These are phyloP conservation scores for Clitarchus hookeri DNA, from an alignment of 2,888 invertebrate species.

Conservation along the genomic window DNA sequence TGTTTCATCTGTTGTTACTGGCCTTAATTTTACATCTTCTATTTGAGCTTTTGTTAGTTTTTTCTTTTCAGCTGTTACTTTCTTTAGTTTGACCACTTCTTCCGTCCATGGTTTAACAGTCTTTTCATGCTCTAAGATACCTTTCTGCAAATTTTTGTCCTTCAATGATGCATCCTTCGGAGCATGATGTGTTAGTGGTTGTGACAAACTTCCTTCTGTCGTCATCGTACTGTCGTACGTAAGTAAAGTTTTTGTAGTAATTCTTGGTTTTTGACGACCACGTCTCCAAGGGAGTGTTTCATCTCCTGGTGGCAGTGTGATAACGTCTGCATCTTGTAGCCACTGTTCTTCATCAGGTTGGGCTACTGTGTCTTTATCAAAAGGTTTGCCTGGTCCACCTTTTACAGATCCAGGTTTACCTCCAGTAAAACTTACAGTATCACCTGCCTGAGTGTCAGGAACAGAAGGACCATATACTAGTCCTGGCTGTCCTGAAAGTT, in stretches of 20 bases:
- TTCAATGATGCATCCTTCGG: slow-evolving; percentile 30
- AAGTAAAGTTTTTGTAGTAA: slow-evolving; percentile 28
- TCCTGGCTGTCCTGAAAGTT: slow-evolving; percentile 57
- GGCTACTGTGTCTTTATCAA: slow-evolving; percentile 39
- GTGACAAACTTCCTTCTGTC: slow-evolving; percentile 38
- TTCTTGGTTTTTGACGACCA: slow-evolving; percentile 48
- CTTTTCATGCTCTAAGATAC: slow-evolving; percentile 17
- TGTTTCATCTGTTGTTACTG: slow-evolving; percentile 34
- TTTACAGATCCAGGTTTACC: slow-evolving; percentile 36
- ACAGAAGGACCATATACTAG: slow-evolving; percentile 56
- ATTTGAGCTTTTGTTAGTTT: slow-evolving; percentile 53
- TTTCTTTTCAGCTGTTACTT: slow-evolving; percentile 53
- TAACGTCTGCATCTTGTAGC: slow-evolving; percentile 40
- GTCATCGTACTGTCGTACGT: background rate
- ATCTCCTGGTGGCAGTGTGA: slow-evolving; percentile 57
- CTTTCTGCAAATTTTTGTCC: slow-evolving; percentile 10
- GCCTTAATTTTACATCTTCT: slow-evolving; percentile 59
- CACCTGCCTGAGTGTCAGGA: slow-evolving; percentile 52
- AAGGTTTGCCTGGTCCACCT: slow-evolving; percentile 49
- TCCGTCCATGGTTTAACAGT: slow-evolving; percentile 31
- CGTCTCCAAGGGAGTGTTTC: slow-evolving; percentile 61
- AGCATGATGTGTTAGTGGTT: slow-evolving; percentile 32
- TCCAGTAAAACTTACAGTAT: slow-evolving; percentile 46
- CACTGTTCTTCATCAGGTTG: slow-evolving; percentile 45
- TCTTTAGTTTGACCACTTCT: slow-evolving; percentile 48